Evolutionary conservation across 2,797 vertebrate genomes (phyloP), one percentile per base, ranked within the genome.

Genomic region (Characodon lateralis): DNA sequence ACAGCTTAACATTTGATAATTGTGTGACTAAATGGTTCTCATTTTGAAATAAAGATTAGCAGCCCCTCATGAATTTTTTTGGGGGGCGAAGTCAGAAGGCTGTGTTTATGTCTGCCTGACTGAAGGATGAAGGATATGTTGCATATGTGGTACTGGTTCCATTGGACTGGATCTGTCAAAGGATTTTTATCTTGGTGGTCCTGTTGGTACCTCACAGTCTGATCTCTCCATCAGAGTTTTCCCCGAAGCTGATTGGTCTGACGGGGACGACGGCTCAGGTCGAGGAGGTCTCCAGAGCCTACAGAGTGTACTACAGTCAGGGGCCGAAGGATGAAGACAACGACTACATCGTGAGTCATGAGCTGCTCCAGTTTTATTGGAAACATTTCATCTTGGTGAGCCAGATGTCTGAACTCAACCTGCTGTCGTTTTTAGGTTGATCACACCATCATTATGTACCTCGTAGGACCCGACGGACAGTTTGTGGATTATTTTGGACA

Each of bases 401-500:
- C 7, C 2, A 26, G 63, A 24, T 20, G 20, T 82, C 26, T 81
- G 6, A 73, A 18, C 74, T 12, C 5, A 4, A 1, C 14, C 28
- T 43, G 12, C 61, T 14, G 84, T 58, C 6, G 24, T 28, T 46
- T 73, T 7, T n/a, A 99, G 98, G 98, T 99, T n/a, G 98, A 99
- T 88, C 98, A 99, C 92, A 99, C 97, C 0, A 99, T 99, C 90
- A 98, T 99, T 83, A 99, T 99, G 98, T 99, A 99, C 91, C 96
- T 99, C 5, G 89, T 99, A 0, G 97, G 96, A 73, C 98, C 98
- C 0, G 96, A 98, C 39, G 98, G 98, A 12, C 86, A 94, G 20
- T 99, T 99, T 0, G 59, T 97, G 61, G 97, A 99, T 76, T 99
- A 99, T 89, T 99, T 95, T 56, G 98, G 98, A 85, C 98, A 99